Conservation (phyloP, 2,113 vertebrate species). For the Hippocampus zosterae region DNA sequence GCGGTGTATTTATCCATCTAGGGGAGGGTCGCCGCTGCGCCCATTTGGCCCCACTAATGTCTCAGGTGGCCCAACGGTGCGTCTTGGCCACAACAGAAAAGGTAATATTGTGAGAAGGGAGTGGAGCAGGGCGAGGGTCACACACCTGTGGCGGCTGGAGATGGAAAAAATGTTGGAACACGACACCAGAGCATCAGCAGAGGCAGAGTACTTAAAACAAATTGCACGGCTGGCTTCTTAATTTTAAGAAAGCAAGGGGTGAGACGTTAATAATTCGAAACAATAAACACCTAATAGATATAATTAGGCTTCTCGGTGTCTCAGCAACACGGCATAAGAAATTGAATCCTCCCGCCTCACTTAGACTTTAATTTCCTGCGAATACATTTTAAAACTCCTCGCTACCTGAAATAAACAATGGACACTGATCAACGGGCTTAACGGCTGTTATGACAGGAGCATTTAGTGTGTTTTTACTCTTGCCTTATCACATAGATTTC, state of each 20-base stretch:
- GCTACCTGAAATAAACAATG: constrained; percentile 27
- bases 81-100: constrained; percentile 63
- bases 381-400: constrained; percentile 43
- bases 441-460: constrained; percentile 48
- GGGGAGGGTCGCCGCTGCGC: constrained; percentile 17
- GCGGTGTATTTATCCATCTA: constrained; percentile 29
- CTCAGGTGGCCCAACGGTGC: constrained; percentile 48
- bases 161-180: constrained; percentile 44
- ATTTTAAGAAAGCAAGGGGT: constrained; percentile 60
- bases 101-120: constrained; percentile 60
- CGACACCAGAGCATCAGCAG: constrained; percentile 42
- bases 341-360: constrained; percentile 40
- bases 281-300: constrained; percentile 58
- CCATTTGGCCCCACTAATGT: constrained; percentile 30
- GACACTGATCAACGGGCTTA: constrained; percentile 35
- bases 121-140: constrained; percentile 17
- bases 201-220: constrained; percentile 59
- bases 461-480: constrained; percentile 40
- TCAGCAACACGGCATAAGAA: constrained; percentile 25
- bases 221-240: constrained; percentile 51
- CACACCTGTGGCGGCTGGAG: constrained; percentile 39
- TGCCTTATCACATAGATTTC: constrained; percentile 24
- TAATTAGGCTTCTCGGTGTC: constrained; percentile 54
- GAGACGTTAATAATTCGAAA: constrained; percentile 63
- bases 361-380: constrained; percentile 32